Conservation (phyloP, 2,797 vertebrate species). For the Sebastes oblongus region DNA sequence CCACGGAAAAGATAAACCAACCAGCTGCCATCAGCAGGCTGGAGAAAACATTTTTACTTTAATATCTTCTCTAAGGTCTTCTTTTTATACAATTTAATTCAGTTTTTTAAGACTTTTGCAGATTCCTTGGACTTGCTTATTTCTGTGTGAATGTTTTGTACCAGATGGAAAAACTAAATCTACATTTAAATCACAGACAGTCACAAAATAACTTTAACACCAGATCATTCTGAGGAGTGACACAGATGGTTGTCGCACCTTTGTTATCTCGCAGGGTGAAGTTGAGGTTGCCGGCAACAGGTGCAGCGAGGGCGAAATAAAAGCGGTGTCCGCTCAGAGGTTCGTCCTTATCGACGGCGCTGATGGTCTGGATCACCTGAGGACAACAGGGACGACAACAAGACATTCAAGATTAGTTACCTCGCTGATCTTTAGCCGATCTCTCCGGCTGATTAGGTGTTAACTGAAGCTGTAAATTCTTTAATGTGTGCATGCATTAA, state of each 20-base stretch:
- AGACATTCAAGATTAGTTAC: constrained; percentile 17
- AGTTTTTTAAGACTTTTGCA: background rate
- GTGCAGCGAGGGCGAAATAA: constrained; percentile 87
- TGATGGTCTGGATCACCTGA: constrained; percentile 96
- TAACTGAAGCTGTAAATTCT: constrained; percentile 27
- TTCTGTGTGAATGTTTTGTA: background rate
- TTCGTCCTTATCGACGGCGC: constrained; percentile 93
- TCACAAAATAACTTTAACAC: background rate
- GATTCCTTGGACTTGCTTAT: background rate
- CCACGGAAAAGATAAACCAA: background rate
- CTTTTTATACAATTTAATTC: background rate
- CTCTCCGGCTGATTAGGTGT: constrained; percentile 11
- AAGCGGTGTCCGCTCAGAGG: constrained; percentile 92
- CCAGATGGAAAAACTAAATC: background rate
- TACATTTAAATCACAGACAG: background rate
- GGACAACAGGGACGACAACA: constrained; percentile 25
- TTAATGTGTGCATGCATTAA: constrained; percentile 7
- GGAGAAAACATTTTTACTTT: background rate
- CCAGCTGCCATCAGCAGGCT: background rate
- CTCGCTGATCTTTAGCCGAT: constrained; percentile 20
- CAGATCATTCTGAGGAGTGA: background rate
- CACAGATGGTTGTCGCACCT: constrained; percentile 76
- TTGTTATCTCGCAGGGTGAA: constrained; percentile 95
- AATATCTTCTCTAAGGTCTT: background rate
- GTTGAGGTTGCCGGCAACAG: constrained; percentile 89